Percentiles rank a stretch among this genome's conserved stretches.
phyloP scores from a whole-genome alignment of 2,113 vertebrate species.

The Clinocottus analis region DNA sequence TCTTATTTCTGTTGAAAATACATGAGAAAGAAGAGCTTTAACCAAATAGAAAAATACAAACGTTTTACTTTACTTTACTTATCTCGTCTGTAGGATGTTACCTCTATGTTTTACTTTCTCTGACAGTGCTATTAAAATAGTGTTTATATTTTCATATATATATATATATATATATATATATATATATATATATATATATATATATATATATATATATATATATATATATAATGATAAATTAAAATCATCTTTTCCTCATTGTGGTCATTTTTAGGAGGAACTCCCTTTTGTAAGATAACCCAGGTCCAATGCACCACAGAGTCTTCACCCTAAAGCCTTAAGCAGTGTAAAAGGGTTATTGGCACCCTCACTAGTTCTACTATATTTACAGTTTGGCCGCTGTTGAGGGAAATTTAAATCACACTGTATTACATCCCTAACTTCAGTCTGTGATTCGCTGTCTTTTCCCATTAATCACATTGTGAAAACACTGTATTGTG shows the following conservation, averaged over 20 bases:
- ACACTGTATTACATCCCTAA: background rate
- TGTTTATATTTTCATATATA: background rate
- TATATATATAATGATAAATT: background rate
- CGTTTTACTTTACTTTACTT: background rate
- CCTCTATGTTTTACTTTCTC: background rate
- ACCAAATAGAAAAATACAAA: background rate
- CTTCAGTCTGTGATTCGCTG: background rate
- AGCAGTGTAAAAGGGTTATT: background rate
- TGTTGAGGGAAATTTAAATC: constrained; percentile 19
- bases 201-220: too few species aligned
- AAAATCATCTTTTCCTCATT: background rate
- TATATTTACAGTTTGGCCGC: constrained; percentile 24
- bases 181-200: too few species aligned
- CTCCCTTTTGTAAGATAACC: background rate
- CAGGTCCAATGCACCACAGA: background rate
- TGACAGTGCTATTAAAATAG: background rate
- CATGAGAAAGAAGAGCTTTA: background rate
- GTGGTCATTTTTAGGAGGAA: background rate
- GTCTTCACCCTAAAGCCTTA: background rate
- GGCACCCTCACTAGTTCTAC: background rate
- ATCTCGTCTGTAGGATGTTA: background rate
- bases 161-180: too few species aligned
- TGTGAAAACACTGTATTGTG: constrained; percentile 43
- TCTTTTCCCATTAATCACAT: constrained; percentile 31
- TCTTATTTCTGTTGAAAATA: background rate